A percentile compares a stretch with the other conserved stretches of the same genome.
These are phyloP conservation scores for Drosophila serrata DNA, from an alignment of 1,140 invertebrate genomes.

Conservation along the genomic window DNA sequence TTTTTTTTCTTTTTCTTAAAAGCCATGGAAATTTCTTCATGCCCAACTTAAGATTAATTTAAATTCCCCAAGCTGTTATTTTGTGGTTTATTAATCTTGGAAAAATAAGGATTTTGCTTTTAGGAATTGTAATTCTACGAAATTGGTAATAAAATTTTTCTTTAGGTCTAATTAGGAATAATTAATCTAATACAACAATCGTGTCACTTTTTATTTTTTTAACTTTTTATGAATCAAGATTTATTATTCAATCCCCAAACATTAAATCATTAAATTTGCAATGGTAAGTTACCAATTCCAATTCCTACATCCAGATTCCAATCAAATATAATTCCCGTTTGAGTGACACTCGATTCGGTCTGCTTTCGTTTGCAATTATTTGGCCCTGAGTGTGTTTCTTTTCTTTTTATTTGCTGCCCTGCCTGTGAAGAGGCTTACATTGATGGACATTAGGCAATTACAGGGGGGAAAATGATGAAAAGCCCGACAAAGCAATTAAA, in stretches of 20 bases:
- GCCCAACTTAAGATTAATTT: slow-evolving; percentile 49
- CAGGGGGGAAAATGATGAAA: slow-evolving; percentile 37
- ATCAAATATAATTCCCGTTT: slow-evolving; percentile 48
- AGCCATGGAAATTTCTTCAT: slow-evolving; percentile 53
- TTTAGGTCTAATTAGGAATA: not conserved
- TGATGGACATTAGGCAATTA: slow-evolving; percentile 72
- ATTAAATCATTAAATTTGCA: not conserved
- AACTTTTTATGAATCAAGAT: too few relatives aligned
- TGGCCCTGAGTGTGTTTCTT: slow-evolving; percentile 24
- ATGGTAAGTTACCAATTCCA: not conserved
- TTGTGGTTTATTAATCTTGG: slow-evolving; percentile 59
- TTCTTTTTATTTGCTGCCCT: slow-evolving; percentile 9
- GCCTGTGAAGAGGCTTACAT: slow-evolving; percentile 44
- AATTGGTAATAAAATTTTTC: not conserved
- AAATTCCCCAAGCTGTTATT: slow-evolving; percentile 51
- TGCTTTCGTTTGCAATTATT: slow-evolving; percentile 55
- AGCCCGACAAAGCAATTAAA: slow-evolving; percentile 42
- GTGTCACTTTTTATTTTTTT: too few relatives aligned
- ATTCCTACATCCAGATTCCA: slow-evolving; percentile 20
- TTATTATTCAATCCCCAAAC: not conserved
- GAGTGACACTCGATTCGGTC: slow-evolving; percentile 61
- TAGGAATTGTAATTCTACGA: not conserved
- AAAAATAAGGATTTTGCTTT: slow-evolving; percentile 21
- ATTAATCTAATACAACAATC: not conserved
- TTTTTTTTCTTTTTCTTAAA: slow-evolving; percentile 58